These are phyloP conservation scores for Pelagia noctiluca DNA, from an alignment of 30 jellyfish, hydroid and myxozoan genomes.

Conservation along the genomic window DNA sequence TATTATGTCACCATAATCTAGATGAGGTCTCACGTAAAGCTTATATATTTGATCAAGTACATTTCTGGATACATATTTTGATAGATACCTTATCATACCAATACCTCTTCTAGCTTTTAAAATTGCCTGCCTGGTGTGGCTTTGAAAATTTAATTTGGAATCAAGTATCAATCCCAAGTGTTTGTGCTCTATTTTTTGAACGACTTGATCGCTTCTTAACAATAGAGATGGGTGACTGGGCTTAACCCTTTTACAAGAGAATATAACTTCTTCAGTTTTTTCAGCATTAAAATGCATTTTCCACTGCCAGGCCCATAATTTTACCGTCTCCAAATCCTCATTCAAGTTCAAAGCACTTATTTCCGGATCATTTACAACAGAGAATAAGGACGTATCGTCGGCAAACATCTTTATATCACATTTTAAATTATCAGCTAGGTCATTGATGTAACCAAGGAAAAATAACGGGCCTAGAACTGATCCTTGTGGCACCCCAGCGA, in stretches of 20 bases:
- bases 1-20: slow-evolving; percentile 50
- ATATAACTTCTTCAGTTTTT: too few species aligned
- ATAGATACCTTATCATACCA: too few species aligned
- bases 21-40: slow-evolving; percentile 17
- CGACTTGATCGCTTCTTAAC: not conserved
- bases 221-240: slow-evolving; percentile 5
- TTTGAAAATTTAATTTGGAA: slow-evolving; percentile 20
- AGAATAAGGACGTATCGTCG: too few species aligned
- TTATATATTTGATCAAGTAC: too few species aligned
- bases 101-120: slow-evolving; percentile 19
- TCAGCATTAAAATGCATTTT: too few species aligned
- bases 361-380: slow-evolving; percentile 45
- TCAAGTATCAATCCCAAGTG: slow-evolving; percentile 25
- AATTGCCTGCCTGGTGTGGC: slow-evolving; percentile 33
- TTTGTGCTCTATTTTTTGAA: too few species aligned
- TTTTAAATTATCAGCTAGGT: slow-evolving; percentile 43
- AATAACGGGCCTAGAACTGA: too few species aligned
- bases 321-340: not conserved
- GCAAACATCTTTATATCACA: slow-evolving; percentile 60
- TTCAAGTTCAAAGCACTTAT: not conserved
- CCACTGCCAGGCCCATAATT: too few species aligned
- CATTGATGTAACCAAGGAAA: too few species aligned
- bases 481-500: slow-evolving; percentile 83
- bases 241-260: not conserved
- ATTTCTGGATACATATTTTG: too few species aligned